Evolutionary conservation across 1,140 invertebrate species (phyloP), one percentile per base, ranked within the genome.

Genomic region (Drosophila subpulchrella): DNA sequence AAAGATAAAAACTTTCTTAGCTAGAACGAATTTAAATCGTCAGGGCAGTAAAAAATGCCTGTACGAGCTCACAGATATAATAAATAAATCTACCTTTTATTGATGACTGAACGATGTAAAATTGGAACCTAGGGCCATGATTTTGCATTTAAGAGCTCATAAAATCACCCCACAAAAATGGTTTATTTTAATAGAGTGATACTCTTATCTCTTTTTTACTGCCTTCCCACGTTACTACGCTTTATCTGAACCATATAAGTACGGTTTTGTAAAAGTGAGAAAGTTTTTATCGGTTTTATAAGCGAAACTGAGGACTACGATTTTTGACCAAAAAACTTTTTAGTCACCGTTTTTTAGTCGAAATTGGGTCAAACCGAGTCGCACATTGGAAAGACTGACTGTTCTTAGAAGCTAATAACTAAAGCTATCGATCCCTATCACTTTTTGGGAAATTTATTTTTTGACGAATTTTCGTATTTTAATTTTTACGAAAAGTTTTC

Each of bases 181-280:
- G 30, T 30, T 51, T 51, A 13, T 24, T 47, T 47, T 47, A 34
- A 51, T 34, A 51, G 30, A 34, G 48, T 32, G 48, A 6, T 11
- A 34, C 27, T 11, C 48, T 17, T 51, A 51, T 34, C 48, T 7
- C 1, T 15, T 34, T 27, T 34, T 51, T 51, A 51, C 27, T 32
- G 27, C 27, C 7, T 27, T 47, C n/a, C 46, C 24, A 3, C 12
- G 20, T 17, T 12, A 20, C 1, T 12, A 27, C 24, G 24, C 3
- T 20, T 20, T 20, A 20, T 20, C 20, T 20, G 20, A 20, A 20
- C 20, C 20, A 20, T 20, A 20, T 20, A 20, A 20, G 20, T 20
- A 20, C 20, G 20, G 20, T 20, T 20, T 20, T 20, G 20, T 20
- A 48, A 3, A 20, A 48, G 12, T n/a, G 12, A n/a, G 20, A 20